These are phyloP conservation scores for Poeciliopsis presidionis DNA, from an alignment of 2,797 vertebrate species.

Conservation along the genomic window DNA sequence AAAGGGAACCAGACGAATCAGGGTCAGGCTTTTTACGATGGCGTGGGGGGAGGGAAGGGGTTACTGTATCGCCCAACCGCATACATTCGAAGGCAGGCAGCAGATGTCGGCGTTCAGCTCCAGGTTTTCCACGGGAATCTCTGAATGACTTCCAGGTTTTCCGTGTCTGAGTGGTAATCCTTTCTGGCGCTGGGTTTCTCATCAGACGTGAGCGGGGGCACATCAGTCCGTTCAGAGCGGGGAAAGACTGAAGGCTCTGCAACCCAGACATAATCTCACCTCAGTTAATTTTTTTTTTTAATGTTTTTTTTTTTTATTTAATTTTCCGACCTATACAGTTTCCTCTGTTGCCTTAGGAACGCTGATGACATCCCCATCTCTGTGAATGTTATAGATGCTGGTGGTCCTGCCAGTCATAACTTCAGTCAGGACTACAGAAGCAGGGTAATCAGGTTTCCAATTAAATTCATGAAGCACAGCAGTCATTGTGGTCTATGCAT, in stretches of 20 bases:
- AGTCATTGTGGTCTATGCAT: slow-evolving; percentile 23
- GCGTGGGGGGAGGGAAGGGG: background rate
- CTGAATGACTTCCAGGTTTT: slow-evolving; percentile 37
- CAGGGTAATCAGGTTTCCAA: slow-evolving; percentile 20
- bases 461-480: slow-evolving; percentile 18
- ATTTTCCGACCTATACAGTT: slow-evolving; percentile 28
- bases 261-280: slow-evolving; percentile 56
- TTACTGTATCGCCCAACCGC: background rate
- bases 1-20: background rate
- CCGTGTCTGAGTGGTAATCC: slow-evolving; percentile 43
- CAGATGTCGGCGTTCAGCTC: slow-evolving; percentile 27
- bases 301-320: background rate
- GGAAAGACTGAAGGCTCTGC: slow-evolving; percentile 50
- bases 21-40: slow-evolving; percentile 8
- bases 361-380: slow-evolving; percentile 31
- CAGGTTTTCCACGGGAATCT: slow-evolving; percentile 52
- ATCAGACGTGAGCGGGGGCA: slow-evolving; percentile 49
- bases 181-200: slow-evolving; percentile 56
- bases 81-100: slow-evolving; percentile 3
- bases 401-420: slow-evolving; percentile 33
- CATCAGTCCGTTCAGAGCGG: slow-evolving; percentile 34
- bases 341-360: slow-evolving; percentile 34
- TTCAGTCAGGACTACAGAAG: slow-evolving; percentile 35
- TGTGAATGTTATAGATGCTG: slow-evolving; percentile 22
- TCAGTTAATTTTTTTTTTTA: slow-evolving; percentile 9